Base-by-base conservation (phyloP, 2,797 vertebrate species). In the Enteromius anoplus region DNA sequence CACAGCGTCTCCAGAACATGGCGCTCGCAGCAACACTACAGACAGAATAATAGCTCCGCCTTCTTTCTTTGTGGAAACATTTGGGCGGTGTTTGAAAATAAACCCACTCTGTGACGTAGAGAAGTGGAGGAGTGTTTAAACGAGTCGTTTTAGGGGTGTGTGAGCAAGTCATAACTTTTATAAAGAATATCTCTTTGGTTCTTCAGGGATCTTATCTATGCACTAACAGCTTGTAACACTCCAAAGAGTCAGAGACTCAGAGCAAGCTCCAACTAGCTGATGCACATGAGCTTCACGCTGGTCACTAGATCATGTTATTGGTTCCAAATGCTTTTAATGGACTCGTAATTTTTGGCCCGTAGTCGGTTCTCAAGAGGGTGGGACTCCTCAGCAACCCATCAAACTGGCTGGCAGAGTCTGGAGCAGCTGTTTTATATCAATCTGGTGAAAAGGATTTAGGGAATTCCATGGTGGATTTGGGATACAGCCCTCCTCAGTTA, bases 371-470 rank as follows among this genome's bases (percentile, higher is more conserved):
- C 69, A 49, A 26, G 69, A 26, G 75, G 58, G 75, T 65, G 58
- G 53, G 73, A 75, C 70, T 75, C 19, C 19, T 73, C 71, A 73
- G 47, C 9, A 53, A 53, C 71, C 49, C 71, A 75, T 75, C 71
- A 55, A 75, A 75, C 71, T 42, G 51, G 51, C 72, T 75, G 73
- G 53, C 73, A 58, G 14, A 75, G 55, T 58, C 9, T 60, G 12
- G n/a, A 65, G 75, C 58, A 49, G 60, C 75, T 78, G 79, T 81
- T 58, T 58, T 47, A 32, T 81, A 71, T 81, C 70, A 32, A 42
- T 45, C 45, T 81, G 51, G 60, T 81, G 53, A 72, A 71, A 62
- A 81, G n/a, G 68, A 60, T 60, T 42, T 62, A 72, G 79, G 53
- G 69, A 72, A 75, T 65, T 78, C 60, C 60, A 49, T n/a, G 42